Conservation (phyloP, 2,113 vertebrate genomes). For the Nibea coibor region DNA sequence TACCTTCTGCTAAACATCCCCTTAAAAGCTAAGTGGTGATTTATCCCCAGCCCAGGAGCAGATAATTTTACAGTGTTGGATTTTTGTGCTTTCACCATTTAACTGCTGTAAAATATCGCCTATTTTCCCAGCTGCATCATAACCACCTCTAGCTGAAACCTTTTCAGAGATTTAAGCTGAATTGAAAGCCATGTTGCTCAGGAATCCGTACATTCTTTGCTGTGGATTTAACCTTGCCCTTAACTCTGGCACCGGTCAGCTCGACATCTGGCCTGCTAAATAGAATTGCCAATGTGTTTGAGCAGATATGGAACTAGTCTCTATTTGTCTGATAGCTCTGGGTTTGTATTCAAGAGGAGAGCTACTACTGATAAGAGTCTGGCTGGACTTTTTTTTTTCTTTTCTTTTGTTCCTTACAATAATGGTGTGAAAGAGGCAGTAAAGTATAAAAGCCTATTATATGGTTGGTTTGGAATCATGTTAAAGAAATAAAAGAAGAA, state of each 20-base stretch:
- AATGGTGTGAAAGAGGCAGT: background rate
- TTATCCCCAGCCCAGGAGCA: background rate
- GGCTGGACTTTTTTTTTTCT: background rate
- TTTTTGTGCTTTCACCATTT: slow-evolving; percentile 15
- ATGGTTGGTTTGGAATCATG: background rate
- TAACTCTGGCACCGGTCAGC: background rate
- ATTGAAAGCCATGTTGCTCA: background rate
- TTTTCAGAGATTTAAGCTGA: background rate
- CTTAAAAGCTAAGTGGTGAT: background rate
- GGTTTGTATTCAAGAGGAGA: slow-evolving; percentile 20
- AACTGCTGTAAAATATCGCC: slow-evolving; percentile 21
- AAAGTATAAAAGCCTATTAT: background rate
- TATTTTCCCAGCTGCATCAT: slow-evolving; percentile 45
- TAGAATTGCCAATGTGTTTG: slow-evolving; percentile 14
- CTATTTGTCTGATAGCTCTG: slow-evolving; percentile 36
- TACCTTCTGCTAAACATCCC: background rate
- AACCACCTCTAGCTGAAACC: background rate
- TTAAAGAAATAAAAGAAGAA: background rate
- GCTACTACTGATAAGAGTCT: slow-evolving; percentile 8
- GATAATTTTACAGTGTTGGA: background rate
- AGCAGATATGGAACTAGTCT: slow-evolving; percentile 26
- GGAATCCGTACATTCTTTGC: slow-evolving; percentile 22
- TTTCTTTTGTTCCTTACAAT: no score
- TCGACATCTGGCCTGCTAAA: slow-evolving; percentile 2
- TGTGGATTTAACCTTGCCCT: slow-evolving; percentile 12